Conservation (phyloP, 2,797 vertebrate genomes). For the Trachops cirrhosus region DNA sequence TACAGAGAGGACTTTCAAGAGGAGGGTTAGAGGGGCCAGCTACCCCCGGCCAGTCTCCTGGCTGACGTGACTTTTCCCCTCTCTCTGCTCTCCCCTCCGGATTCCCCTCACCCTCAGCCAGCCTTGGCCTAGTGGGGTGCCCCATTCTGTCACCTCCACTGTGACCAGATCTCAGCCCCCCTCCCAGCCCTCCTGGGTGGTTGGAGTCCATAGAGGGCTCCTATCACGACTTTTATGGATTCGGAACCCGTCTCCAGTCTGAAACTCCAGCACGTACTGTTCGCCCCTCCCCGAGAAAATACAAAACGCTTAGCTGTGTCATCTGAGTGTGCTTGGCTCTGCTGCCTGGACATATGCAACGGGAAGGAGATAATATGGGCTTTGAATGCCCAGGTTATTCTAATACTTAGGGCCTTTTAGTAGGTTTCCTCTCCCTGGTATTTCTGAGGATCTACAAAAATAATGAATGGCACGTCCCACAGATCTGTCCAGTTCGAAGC, state of each 20-base stretch:
- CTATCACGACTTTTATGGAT: background rate
- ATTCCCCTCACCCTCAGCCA: background rate
- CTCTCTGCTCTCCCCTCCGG: background rate
- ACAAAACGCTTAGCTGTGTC: background rate
- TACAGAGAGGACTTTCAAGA: background rate
- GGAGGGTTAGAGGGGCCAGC: fast-evolving
- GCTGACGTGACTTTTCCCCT: background rate
- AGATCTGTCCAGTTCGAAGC: background rate
- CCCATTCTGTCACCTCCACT: background rate
- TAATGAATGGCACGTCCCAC: background rate
- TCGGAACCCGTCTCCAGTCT: background rate
- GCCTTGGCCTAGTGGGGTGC: background rate
- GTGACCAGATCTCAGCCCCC: background rate
- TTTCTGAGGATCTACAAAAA: background rate
- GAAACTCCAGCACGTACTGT: background rate
- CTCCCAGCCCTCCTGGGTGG: background rate
- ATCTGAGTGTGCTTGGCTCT: background rate
- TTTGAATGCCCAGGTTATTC: background rate
- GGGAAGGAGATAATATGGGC: background rate
- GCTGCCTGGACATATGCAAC: background rate
- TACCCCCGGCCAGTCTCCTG: background rate
- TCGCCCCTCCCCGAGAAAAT: background rate
- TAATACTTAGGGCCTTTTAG: background rate
- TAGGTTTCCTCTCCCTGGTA: background rate
- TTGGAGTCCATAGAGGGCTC: background rate